Evolutionary conservation across 1,140 invertebrate genomes (phyloP).

Genomic region (Pseudomyrmex pallidus): DNA sequence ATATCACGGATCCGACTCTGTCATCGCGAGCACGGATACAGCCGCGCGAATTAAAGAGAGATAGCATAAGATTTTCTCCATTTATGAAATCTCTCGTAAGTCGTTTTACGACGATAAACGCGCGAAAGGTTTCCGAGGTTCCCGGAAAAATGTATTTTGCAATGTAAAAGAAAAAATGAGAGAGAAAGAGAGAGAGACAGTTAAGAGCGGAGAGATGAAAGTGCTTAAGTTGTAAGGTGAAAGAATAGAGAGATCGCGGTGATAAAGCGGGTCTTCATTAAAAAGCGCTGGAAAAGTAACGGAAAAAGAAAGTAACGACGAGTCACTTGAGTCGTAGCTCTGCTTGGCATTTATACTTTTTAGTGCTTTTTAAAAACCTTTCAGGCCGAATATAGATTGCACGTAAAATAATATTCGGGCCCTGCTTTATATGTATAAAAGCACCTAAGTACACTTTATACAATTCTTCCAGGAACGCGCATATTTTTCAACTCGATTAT

Average conservation of each 20-base stretch:
- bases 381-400: not conserved
- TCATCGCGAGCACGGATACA: not conserved
- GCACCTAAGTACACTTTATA: not conserved
- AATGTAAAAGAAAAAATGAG: conserved; percentile 9
- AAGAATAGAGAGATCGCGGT: conserved; percentile 38
- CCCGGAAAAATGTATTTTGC: conserved; percentile 21
- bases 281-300: conserved; percentile 19
- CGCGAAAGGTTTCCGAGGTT: conserved; percentile 13
- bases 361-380: conserved; percentile 4
- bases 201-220: conserved; percentile 14
- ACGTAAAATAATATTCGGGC: conserved; percentile 1
- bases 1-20: not conserved
- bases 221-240: conserved; percentile 29
- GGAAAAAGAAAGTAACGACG: conserved; percentile 41
- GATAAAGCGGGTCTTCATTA: conserved; percentile 46
- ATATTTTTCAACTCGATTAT: conserved; percentile 1
- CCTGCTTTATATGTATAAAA: not conserved
- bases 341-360: conserved; percentile 9
- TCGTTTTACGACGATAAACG: not conserved
- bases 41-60: conserved; percentile 22
- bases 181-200: not conserved
- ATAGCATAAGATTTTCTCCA: conserved; percentile 14
- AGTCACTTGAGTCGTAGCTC: conserved; percentile 8
- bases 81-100: conserved; percentile 1
- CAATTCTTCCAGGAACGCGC: not conserved